phyloP scores from a whole-genome alignment of 2,797 vertebrate species.

The Gobio occitaniae region DNA sequence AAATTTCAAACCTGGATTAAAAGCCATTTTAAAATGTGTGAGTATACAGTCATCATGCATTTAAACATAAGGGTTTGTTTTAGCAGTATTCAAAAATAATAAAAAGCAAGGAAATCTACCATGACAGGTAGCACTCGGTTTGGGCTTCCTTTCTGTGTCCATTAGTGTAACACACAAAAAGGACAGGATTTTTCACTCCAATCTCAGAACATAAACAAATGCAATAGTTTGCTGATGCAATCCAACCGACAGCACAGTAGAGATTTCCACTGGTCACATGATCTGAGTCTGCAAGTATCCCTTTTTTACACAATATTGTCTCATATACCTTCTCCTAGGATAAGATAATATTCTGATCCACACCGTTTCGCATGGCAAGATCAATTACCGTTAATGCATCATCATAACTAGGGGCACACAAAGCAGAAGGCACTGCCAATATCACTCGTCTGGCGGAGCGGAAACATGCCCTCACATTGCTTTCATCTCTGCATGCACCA shows the following conservation, averaged over 20 bases:
- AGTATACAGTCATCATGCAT: background rate
- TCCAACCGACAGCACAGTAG: background rate
- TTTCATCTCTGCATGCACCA: constrained; percentile 47
- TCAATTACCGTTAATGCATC: constrained; percentile 51
- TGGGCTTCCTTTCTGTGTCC: background rate
- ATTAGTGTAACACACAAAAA: background rate
- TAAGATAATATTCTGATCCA: constrained; percentile 33
- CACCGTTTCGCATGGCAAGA: constrained; percentile 33
- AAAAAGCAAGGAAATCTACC: background rate
- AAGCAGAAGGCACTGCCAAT: constrained; percentile 53
- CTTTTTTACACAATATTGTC: constrained; percentile 11
- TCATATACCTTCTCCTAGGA: background rate
- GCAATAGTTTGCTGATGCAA: constrained; percentile 18
- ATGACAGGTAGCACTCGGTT: background rate
- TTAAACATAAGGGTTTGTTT: background rate
- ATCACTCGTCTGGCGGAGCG: constrained; percentile 37
- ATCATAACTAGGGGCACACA: constrained; percentile 46
- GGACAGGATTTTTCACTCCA: background rate
- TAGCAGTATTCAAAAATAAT: background rate
- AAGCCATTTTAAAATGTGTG: background rate
- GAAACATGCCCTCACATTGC: constrained; percentile 43
- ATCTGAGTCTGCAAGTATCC: background rate
- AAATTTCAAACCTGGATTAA: background rate
- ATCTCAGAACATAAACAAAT: background rate
- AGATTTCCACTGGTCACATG: constrained; percentile 10